Evolutionary conservation across 1,140 invertebrate genomes (phyloP).

Genomic region (Hylaeus anthracinus): DNA sequence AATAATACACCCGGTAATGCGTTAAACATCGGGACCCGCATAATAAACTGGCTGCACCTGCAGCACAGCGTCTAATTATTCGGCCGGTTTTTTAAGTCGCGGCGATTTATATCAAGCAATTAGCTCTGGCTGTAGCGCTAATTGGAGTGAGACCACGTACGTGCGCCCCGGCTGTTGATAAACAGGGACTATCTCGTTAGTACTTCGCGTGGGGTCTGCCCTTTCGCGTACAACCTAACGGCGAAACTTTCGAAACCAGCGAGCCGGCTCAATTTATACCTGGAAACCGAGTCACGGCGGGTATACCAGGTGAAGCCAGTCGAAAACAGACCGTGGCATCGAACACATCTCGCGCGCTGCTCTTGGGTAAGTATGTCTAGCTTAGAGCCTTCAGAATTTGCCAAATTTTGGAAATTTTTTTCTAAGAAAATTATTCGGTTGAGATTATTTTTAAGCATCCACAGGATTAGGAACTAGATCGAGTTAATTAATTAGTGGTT

Average conservation of each 20-base stretch:
- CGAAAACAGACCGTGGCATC: too few species aligned
- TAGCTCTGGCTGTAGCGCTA: slow-evolving; percentile 60
- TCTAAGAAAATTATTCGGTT: too few species aligned
- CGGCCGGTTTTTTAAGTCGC: slow-evolving; percentile 56
- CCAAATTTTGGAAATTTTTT: too few species aligned
- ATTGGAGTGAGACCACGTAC: slow-evolving; percentile 59
- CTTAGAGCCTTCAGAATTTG: too few species aligned
- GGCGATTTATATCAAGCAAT: slow-evolving; percentile 67
- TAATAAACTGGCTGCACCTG: slow-evolving; percentile 55
- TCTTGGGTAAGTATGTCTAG: too few species aligned
- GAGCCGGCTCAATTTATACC: background rate
- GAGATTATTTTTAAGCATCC: too few species aligned
- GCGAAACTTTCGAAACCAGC: slow-evolving; percentile 15
- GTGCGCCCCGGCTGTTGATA: slow-evolving; percentile 43
- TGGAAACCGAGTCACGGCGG: background rate
- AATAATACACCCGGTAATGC: slow-evolving; percentile 31
- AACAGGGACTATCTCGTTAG: slow-evolving; percentile 60
- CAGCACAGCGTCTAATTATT: slow-evolving; percentile 58
- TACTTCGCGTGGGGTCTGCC: slow-evolving; percentile 47
- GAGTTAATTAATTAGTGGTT: too few species aligned
- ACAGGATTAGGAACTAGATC: too few species aligned
- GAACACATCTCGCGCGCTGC: too few species aligned
- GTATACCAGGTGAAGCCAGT: too few species aligned
- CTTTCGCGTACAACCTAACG: slow-evolving; percentile 1
- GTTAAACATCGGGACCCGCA: slow-evolving; percentile 53